A percentile compares a stretch with the other conserved stretches of the same genome.
Evolutionary conservation across 2,113 vertebrate genomes (phyloP).

Genomic region (Ailuropoda melanoleuca): DNA sequence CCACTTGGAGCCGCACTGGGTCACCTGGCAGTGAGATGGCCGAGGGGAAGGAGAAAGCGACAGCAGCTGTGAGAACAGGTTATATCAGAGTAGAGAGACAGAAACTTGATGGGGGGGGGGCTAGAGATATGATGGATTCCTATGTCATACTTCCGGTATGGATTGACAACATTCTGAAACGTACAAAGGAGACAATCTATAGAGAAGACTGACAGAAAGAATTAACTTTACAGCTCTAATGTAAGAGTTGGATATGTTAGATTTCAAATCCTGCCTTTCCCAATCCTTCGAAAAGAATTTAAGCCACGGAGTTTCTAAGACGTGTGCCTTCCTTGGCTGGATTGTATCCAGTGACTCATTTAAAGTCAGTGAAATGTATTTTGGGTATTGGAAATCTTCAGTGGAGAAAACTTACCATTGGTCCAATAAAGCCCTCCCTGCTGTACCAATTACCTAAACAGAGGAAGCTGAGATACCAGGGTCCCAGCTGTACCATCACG

Average conservation of each 20-base stretch:
- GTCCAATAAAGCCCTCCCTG: constrained; percentile 62
- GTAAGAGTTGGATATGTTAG: neutral
- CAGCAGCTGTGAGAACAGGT: neutral
- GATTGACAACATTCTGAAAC: neutral
- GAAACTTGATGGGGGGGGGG: neutral
- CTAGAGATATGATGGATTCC: neutral
- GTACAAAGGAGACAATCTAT: neutral
- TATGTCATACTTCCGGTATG: neutral
- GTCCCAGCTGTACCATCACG: constrained; percentile 53
- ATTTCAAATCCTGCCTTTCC: neutral
- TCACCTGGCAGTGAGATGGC: neutral
- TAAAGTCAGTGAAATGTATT: constrained; percentile 58
- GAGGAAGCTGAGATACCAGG: constrained; percentile 51
- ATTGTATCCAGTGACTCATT: constrained; percentile 50
- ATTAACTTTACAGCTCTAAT: neutral
- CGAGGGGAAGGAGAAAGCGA: neutral
- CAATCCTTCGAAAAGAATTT: constrained; percentile 16
- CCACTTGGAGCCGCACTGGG: neutral
- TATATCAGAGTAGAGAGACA: neutral
- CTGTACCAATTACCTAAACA: constrained; percentile 74
- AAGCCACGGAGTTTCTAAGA: constrained; percentile 39
- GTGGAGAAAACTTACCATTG: constrained; percentile 40
- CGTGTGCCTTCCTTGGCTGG: constrained; percentile 9
- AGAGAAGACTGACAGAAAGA: neutral
- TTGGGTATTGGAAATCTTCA: constrained; percentile 39